A percentile compares a stretch with the other conserved stretches of the same genome.
phyloP scores from a whole-genome alignment of 2,113 vertebrate genomes.

The Australoheros scitulus region DNA sequence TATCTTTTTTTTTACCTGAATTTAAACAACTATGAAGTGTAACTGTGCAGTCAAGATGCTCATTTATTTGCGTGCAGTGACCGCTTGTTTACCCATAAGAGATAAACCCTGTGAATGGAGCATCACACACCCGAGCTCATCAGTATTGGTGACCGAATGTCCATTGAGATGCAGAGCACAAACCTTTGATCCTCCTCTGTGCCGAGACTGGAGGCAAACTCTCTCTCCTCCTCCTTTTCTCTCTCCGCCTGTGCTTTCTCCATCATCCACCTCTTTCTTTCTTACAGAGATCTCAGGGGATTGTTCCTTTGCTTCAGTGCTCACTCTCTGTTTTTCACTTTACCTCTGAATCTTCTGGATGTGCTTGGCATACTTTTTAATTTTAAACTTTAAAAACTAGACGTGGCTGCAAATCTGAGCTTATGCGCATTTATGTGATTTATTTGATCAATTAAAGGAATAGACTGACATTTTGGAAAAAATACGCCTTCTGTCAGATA shows the following conservation, averaged over 20 bases:
- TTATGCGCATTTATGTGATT: background rate
- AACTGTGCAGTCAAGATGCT: background rate
- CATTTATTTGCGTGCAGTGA: conserved; percentile 45
- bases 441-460: background rate
- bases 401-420: conserved; percentile 1
- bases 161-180: conserved; percentile 80
- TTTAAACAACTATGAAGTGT: background rate
- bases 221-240: conserved; percentile 44
- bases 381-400: conserved; percentile 10
- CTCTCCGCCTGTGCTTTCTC: conserved; percentile 50
- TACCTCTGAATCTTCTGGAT: conserved; percentile 52
- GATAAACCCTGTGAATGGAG: conserved; percentile 63
- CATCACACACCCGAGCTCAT: conserved; percentile 68
- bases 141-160: conserved; percentile 76
- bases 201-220: conserved; percentile 73
- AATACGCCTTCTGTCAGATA: background rate
- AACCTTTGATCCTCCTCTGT: conserved; percentile 79
- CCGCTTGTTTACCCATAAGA: conserved; percentile 66
- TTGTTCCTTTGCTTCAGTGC: conserved; percentile 57
- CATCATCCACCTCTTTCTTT: conserved; percentile 67
- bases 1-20: background rate
- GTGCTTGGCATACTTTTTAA: conserved; percentile 37
- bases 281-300: conserved; percentile 62
- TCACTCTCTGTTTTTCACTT: conserved; percentile 62
- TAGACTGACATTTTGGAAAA: background rate